Evolutionary conservation across 53 echinoderm and acorn worm species (phyloP), one percentile per base, ranked within the genome.

Genomic region (Arbacia lixula): DNA sequence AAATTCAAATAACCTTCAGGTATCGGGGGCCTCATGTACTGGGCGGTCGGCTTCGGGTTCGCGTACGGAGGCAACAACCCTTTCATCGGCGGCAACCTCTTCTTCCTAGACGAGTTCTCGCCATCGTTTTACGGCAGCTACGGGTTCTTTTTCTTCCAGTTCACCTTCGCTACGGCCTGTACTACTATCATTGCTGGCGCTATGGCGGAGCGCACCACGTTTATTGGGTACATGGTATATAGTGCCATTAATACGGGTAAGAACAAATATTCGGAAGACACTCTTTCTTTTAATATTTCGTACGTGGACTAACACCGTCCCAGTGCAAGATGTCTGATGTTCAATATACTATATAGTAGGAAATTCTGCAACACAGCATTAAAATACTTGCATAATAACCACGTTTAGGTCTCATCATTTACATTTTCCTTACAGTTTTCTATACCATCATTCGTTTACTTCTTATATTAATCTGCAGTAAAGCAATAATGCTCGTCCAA

Each of bases 151-250:
- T 95, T 93, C 88, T 95, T 95, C 52, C 87, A 95, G 43, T 95
- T 91, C 67, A 88, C 93, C 17, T 95, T 95, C 51, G 93, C 95
- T 33, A 91, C 95, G 32, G 93, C 95, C 26, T 91, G 91, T 2
- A 86, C 95, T 0, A 95, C 95, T 28, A 95, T 95, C 39, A 93
- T 95, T 3, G 92, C 95, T 1, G 95, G 95, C 0, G 90, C 93
- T 0, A 88, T 95, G 71, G 95, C 95, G 0, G 95, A 95, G 85
- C 60, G 95, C 35, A 91, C 91, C 1, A 87, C 93, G 32, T 95
- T 95, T 52, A 64, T 69, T 2, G 91, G 93, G 2, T 95, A 95
- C 63, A 39, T 95, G 51, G 72, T 91, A 51, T 95, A 93, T 83
- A 91, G 86, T 27, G 40, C 71, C 26, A 24, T 42, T 22, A 42